Evolutionary conservation across 2,113 vertebrate genomes (phyloP).

Genomic region (Periophthalmodon schlosseri): DNA sequence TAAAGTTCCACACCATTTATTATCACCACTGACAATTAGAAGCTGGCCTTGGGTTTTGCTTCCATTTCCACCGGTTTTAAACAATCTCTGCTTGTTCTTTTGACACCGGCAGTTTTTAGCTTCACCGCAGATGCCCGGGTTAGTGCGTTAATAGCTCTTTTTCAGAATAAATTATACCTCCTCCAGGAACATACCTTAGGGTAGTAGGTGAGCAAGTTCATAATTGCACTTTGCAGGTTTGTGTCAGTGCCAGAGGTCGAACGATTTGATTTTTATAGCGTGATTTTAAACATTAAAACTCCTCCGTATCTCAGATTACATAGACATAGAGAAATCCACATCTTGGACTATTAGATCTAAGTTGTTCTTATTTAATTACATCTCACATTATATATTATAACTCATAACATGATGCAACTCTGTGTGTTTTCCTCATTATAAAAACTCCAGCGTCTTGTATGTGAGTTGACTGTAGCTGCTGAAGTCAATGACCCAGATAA

Average conservation of each 20-base stretch:
- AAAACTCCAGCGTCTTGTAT: neutral
- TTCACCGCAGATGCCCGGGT: neutral
- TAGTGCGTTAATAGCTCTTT: constrained; percentile 14
- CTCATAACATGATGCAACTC: neutral
- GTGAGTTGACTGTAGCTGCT: neutral
- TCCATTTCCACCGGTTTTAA: constrained; percentile 14
- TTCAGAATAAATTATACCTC: constrained; percentile 28
- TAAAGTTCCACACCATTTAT: constrained; percentile 32
- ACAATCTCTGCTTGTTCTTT: constrained; percentile 20
- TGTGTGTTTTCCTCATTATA: neutral
- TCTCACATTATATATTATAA: neutral
- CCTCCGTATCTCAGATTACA: constrained; percentile 17
- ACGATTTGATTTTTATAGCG: neutral
- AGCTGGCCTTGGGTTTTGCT: constrained; percentile 25
- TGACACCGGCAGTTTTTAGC: constrained; percentile 7
- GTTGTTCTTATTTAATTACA: neutral
- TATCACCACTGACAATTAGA: constrained; percentile 12
- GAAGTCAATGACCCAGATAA: constrained; percentile 12
- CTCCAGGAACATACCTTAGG: constrained; percentile 25
- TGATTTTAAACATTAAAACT: constrained; percentile 13
- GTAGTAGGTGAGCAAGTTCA: constrained; percentile 25
- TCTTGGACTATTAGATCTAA: neutral
- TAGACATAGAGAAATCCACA: neutral
- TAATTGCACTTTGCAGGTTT: constrained; percentile 32
- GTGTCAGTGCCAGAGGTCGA: constrained; percentile 38